These are phyloP conservation scores for Nasonia giraulti DNA, from an alignment of 1,140 invertebrate genomes.

Conservation along the genomic window DNA sequence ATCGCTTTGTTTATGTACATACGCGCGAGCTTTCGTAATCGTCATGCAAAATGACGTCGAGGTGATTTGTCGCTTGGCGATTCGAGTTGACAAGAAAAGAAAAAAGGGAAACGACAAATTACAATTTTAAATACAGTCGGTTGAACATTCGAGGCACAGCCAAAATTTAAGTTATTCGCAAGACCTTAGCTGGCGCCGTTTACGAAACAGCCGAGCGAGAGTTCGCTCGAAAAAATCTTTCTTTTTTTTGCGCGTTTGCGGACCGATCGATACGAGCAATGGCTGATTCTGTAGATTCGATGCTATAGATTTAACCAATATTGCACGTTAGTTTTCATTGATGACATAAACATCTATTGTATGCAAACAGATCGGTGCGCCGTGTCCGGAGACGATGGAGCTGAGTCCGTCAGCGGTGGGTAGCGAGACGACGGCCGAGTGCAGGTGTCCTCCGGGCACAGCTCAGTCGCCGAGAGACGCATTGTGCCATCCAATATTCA, in stretches of 20 bases:
- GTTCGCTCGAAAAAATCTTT: slow-evolving; percentile 3
- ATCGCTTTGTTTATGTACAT: not conserved
- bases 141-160: slow-evolving; percentile 30
- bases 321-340: no score
- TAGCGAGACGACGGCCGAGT: slow-evolving; percentile 80
- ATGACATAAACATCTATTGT: not conserved
- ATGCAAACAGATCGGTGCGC: slow-evolving; percentile 79
- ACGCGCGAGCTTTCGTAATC: not conserved
- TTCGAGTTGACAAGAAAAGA: not conserved
- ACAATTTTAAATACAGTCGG: slow-evolving; percentile 25
- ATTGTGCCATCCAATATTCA: slow-evolving; percentile 82
- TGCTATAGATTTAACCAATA: no score
- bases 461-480: slow-evolving; percentile 76
- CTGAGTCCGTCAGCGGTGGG: slow-evolving; percentile 79
- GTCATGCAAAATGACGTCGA: no score
- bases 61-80: not conserved
- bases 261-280: no score
- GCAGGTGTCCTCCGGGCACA: slow-evolving; percentile 85
- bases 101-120: slow-evolving; percentile 27
- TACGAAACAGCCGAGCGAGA: not conserved
- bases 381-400: slow-evolving; percentile 89
- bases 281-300: no score
- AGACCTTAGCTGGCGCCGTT: slow-evolving; percentile 3
- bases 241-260: not conserved
- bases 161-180: slow-evolving; percentile 31